Percentiles rank a stretch among this genome's conserved stretches.
Conservation (phyloP, 2,797 vertebrate genomes). For the Microctenopoma steveboyesi region DNA sequence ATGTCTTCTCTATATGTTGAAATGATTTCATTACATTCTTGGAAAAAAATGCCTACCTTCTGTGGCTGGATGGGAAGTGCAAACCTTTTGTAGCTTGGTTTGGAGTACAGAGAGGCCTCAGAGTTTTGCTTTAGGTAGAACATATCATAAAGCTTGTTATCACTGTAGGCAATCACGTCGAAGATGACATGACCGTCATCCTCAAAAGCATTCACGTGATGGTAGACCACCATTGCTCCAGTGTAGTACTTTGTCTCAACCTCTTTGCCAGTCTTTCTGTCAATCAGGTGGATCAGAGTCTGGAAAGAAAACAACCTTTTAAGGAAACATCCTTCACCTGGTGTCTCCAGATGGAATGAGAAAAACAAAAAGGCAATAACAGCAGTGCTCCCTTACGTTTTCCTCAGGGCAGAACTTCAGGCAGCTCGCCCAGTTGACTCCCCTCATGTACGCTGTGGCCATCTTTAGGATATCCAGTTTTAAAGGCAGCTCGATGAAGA, state of each 20-base stretch:
- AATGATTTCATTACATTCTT: too few relatives aligned
- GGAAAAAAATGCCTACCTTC: constrained; percentile 81
- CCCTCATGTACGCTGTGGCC: constrained; percentile 92
- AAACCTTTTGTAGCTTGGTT: constrained; percentile 87
- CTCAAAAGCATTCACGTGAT: constrained; percentile 94
- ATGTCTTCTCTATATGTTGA: too few relatives aligned
- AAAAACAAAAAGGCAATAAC: too few relatives aligned
- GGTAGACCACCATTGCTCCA: constrained; percentile 87
- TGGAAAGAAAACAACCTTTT: constrained; percentile 63
- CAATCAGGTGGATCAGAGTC: constrained; percentile 93
- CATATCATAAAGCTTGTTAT: constrained; percentile 90
- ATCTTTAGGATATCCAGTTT: constrained; percentile 93
- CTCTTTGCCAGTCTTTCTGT: constrained; percentile 88
- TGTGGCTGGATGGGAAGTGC: constrained; percentile 84
- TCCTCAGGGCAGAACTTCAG: constrained; percentile 87
- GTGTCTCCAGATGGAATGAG: too few relatives aligned
- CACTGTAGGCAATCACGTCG: constrained; percentile 88
- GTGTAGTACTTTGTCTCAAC: constrained; percentile 85
- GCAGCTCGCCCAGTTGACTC: constrained; percentile 94
- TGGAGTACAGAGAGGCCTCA: constrained; percentile 24
- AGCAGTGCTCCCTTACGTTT: constrained; percentile 79
- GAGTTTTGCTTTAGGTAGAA: constrained; percentile 86
- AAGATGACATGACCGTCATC: constrained; percentile 88
- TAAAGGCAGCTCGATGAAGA: constrained; percentile 94
- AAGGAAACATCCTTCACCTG: neutral